Conservation (phyloP, 2,797 vertebrate genomes). For the Spinibarbus caldwelli region DNA sequence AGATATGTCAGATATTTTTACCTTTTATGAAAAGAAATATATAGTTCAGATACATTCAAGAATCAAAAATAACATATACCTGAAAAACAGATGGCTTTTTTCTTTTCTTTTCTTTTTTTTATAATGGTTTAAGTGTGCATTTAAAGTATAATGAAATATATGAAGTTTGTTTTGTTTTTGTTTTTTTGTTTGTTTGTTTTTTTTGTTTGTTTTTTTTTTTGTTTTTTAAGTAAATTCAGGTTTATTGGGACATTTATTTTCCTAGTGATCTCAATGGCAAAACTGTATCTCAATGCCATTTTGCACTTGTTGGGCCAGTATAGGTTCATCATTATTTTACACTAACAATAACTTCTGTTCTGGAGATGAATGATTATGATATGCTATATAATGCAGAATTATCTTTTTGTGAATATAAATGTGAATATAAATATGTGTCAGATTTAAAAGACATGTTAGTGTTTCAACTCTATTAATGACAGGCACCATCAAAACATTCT, state of each 20-base stretch:
- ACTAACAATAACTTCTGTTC: not conserved
- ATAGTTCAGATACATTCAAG: not conserved
- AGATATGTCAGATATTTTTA: not conserved
- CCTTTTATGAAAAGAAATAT: not conserved
- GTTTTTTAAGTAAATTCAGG: not conserved
- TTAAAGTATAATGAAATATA: not conserved
- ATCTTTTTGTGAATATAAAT: not conserved
- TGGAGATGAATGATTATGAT: not conserved
- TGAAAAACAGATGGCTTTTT: no score
- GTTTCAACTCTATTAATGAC: not conserved
- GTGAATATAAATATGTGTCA: not conserved
- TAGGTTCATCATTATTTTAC: not conserved
- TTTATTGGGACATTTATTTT: not conserved
- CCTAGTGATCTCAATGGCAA: not conserved
- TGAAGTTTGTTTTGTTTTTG: not conserved
- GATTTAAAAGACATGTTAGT: not conserved
- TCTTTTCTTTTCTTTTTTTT: no score
- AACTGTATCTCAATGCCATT: not conserved
- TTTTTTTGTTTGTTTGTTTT: not conserved
- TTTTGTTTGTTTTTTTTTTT: not conserved
- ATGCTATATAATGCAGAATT: not conserved
- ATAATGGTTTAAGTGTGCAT: not conserved
- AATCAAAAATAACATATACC: not conserved
- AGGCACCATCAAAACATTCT: not conserved
- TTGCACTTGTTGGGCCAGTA: not conserved